phyloP scores from a whole-genome alignment of 2,113 vertebrate genomes.

The Nettapus auritus region DNA sequence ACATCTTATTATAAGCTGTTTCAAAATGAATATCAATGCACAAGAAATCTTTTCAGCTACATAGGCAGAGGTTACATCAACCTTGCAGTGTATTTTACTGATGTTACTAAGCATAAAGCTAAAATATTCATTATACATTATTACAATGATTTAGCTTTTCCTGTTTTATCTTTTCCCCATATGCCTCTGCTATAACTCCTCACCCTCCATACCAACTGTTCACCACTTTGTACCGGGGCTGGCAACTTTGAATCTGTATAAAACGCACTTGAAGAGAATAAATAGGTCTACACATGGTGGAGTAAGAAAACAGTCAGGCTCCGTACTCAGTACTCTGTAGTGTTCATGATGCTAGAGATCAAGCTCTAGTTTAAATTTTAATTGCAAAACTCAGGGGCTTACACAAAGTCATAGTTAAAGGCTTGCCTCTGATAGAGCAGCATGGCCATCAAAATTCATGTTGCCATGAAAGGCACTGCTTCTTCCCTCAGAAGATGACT shows the following conservation, averaged over 20 bases:
- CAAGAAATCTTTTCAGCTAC: not conserved
- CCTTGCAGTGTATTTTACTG: not conserved
- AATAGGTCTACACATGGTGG: not conserved
- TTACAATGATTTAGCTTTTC: not conserved
- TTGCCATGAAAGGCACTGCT: rapidly evolving
- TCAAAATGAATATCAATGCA: not conserved
- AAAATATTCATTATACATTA: not conserved
- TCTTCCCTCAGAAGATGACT: not conserved
- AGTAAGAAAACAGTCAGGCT: not conserved
- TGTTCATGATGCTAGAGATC: not conserved
- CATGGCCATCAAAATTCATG: rapidly evolving
- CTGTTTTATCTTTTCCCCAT: not conserved
- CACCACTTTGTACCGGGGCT: not conserved
- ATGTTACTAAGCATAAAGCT: not conserved
- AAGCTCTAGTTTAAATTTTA: not conserved
- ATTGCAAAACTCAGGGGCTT: not conserved
- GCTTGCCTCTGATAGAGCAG: not conserved
- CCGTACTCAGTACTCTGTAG: not conserved
- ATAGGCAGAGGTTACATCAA: not conserved
- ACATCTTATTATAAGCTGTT: not conserved
- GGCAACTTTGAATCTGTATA: not conserved
- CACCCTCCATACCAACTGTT: not conserved
- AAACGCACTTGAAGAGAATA: not conserved
- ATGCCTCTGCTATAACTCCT: not conserved
- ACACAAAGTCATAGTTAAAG: not conserved